phyloP scores from a whole-genome alignment of 2,797 vertebrate species.

The Sebastes kiyomatsui region DNA sequence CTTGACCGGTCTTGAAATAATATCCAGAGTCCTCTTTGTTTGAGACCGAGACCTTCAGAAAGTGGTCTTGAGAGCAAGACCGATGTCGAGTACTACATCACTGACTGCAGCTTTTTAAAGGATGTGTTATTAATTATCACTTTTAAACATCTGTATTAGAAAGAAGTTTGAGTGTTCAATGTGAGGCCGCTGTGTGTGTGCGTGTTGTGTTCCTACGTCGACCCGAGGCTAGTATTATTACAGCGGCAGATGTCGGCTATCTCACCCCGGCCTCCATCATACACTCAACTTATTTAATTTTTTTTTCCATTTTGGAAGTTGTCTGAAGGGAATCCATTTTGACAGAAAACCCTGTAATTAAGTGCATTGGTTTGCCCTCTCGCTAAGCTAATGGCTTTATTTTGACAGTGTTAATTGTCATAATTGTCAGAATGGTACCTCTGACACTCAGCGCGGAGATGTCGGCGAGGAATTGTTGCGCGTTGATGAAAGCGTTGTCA shows the following conservation, averaged over 20 bases:
- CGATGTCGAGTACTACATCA: too few relatives aligned
- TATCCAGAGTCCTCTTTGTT: too few relatives aligned
- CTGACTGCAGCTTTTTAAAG: not conserved
- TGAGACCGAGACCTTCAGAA: too few relatives aligned
- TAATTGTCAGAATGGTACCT: constrained; percentile 85
- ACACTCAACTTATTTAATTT: constrained; percentile 20
- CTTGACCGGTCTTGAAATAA: too few relatives aligned
- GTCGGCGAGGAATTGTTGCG: constrained; percentile 71
- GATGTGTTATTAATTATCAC: not conserved
- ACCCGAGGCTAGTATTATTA: constrained; percentile 45
- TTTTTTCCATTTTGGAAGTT: constrained; percentile 24
- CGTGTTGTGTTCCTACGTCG: not conserved
- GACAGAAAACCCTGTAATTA: constrained; percentile 82
- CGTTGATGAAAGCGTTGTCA: constrained; percentile 81
- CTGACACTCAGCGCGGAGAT: constrained; percentile 75
- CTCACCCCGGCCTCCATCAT: constrained; percentile 24
- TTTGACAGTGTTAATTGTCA: constrained; percentile 87
- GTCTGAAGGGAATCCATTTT: constrained; percentile 75
- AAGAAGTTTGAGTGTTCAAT: not conserved
- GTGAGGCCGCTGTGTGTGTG: not conserved
- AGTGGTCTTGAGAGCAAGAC: too few relatives aligned
- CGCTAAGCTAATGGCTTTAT: constrained; percentile 80
- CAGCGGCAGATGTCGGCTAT: constrained; percentile 55
- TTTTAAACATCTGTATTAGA: not conserved
- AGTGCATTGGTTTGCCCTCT: constrained; percentile 76